Base-by-base conservation (phyloP, 2,888 invertebrate genomes). In the Hemaris fuciformis region DNA sequence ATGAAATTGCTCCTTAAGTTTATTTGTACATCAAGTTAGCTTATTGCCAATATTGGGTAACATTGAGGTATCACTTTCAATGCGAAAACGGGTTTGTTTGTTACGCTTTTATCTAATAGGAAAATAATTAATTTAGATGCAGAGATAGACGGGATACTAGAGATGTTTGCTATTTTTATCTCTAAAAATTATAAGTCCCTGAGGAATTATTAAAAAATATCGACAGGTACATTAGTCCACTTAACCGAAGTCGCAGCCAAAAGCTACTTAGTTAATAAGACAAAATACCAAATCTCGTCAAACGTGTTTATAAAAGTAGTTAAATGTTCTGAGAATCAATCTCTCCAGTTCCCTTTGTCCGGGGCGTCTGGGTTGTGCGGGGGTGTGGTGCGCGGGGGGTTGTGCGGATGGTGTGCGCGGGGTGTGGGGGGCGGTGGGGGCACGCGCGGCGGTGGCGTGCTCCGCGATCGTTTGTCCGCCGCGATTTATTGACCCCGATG, bases 381-480 rank as follows among this genome's bases (percentile, higher is more conserved):
- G n/a, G n/a, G 38, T n/a, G 10, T 38, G n/a, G 38, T 38, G 38
- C 0, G 38, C 38, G 10, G 38, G n/a, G 38, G 10, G 38, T 2
- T 38, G 3, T 38, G 34, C 34, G n/a, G 1, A 13, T n/a, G 13
- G 3, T 34, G 34, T 34, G 13, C n/a, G 1, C 13, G 10, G 13
- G 8, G 43, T 43, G 43, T 10, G 8, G 20, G 10, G 45, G 22
- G 20, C 2, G 8, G 27, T 48, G 15, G 31, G 31, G 27, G 53
- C 31, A 31, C 48, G 48, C 53, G 59, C 64, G 38, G n/a, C 38
- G 64, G 74, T 80, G 76, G 80, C 83, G 80, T 81, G 83, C 73
- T 61, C 66, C 63, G 61, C 62, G 71, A 70, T 77, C 77, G 79
- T 83, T 83, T 78, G 81, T 78, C 79, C 65, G 73, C 53, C 66